These are phyloP conservation scores for Gulo gulo DNA, from an alignment of 2,113 vertebrate genomes.

Conservation along the genomic window DNA sequence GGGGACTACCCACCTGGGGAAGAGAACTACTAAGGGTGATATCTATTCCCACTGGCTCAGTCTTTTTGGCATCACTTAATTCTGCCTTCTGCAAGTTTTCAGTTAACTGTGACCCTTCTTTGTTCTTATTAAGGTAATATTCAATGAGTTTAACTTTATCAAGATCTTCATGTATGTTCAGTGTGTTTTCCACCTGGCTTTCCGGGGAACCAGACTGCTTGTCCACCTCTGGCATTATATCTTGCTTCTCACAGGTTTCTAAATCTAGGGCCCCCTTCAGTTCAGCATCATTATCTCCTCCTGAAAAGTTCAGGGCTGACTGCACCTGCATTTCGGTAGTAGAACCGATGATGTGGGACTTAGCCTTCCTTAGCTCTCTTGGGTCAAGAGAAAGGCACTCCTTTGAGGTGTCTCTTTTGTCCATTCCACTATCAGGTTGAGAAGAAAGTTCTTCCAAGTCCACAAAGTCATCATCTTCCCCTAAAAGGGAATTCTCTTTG, in stretches of 20 bases:
- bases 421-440: slow-evolving; percentile 28
- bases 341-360: slow-evolving; percentile 67
- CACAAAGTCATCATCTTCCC: slow-evolving; percentile 75
- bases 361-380: slow-evolving; percentile 67
- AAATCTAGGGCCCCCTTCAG: slow-evolving; percentile 81
- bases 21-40: slow-evolving; percentile 83
- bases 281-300: slow-evolving; percentile 77
- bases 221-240: slow-evolving; percentile 83
- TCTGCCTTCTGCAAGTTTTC: slow-evolving; percentile 77
- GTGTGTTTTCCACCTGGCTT: slow-evolving; percentile 79
- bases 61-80: slow-evolving; percentile 73
- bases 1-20: slow-evolving; percentile 66
- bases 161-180: slow-evolving; percentile 81
- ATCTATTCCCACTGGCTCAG: slow-evolving; percentile 80
- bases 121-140: slow-evolving; percentile 84
- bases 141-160: slow-evolving; percentile 87
- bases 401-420: slow-evolving; percentile 70
- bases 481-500: slow-evolving; percentile 81
- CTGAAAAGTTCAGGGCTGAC: slow-evolving; percentile 68
- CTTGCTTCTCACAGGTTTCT: slow-evolving; percentile 85
- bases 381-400: slow-evolving; percentile 69
- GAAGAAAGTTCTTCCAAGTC: slow-evolving; percentile 80
- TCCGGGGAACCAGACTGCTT: slow-evolving; percentile 82
- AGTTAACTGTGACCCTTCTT: slow-evolving; percentile 74
- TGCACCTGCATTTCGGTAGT: slow-evolving; percentile 72